Conservation (phyloP, 2,113 vertebrate genomes). For the Anolis carolinensis region DNA sequence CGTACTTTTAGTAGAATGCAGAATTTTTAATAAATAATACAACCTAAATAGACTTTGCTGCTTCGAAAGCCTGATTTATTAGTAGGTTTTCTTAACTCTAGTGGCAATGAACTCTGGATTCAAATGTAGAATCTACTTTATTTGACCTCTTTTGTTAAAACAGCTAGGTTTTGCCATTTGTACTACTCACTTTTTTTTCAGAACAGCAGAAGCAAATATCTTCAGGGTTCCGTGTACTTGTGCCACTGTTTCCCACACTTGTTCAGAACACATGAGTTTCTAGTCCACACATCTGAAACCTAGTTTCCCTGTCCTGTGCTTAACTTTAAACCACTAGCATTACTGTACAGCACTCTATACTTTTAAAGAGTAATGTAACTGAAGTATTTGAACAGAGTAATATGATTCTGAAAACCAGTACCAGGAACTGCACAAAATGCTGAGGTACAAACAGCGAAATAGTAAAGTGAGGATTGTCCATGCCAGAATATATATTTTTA, state of each 20-base stretch:
- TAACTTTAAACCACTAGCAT: rapidly evolving
- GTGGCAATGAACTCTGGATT: neutral
- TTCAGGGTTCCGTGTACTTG: neutral
- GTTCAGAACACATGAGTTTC: neutral
- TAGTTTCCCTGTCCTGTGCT: neutral
- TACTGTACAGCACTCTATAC: rapidly evolving
- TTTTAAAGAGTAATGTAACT: rapidly evolving
- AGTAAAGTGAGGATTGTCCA: too few relatives aligned
- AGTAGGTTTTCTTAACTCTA: rapidly evolving
- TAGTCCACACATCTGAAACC: neutral
- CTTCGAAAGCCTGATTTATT: neutral
- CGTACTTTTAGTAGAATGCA: neutral
- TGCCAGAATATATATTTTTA: too few relatives aligned
- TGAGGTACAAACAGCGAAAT: too few relatives aligned
- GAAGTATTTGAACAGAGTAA: neutral
- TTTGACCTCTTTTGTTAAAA: neutral
- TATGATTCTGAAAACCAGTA: too few relatives aligned
- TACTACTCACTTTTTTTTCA: neutral
- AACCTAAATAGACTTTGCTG: neutral
- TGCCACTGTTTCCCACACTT: neutral
- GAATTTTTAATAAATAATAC: neutral
- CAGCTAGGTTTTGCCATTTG: neutral
- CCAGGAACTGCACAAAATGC: too few relatives aligned
- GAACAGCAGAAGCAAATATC: neutral
- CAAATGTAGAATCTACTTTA: neutral